phyloP scores from a whole-genome alignment of 2,113 vertebrate species.

The Myxocyprinus asiaticus region DNA sequence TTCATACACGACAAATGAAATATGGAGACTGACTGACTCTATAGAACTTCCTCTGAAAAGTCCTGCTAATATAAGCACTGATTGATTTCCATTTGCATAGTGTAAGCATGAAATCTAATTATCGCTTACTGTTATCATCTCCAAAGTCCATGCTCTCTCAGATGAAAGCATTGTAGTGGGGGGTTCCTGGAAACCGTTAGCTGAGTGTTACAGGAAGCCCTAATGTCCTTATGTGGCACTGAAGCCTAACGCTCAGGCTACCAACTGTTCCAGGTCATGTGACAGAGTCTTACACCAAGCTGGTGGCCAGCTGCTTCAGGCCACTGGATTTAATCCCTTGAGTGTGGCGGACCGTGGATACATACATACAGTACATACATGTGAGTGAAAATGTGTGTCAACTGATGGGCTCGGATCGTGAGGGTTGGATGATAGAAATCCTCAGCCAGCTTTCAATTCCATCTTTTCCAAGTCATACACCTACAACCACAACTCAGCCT shows the following conservation, averaged over 20 bases:
- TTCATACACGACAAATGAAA: not conserved
- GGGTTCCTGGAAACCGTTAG: conserved; percentile 27
- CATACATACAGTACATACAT: not conserved
- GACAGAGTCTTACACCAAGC: not conserved
- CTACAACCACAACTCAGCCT: too few relatives aligned
- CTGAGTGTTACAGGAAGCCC: conserved; percentile 1
- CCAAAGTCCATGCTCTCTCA: not conserved
- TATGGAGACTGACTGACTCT: not conserved
- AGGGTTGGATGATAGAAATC: not conserved
- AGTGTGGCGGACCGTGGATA: not conserved
- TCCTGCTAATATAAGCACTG: not conserved
- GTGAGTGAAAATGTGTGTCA: conserved; percentile 3
- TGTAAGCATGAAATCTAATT: conserved; percentile 19
- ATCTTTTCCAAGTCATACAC: not conserved
- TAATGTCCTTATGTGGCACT: conserved; percentile 6
- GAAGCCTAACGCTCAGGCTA: not conserved
- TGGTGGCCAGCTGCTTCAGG: not conserved
- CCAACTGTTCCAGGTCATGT: conserved; percentile 29
- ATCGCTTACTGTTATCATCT: not conserved
- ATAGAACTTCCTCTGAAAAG: not conserved
- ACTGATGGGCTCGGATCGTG: not conserved
- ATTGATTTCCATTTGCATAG: conserved; percentile 18
- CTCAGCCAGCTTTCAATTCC: too few relatives aligned
- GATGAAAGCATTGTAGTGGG: conserved; percentile 1
- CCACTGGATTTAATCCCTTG: conserved; percentile 15